Base-by-base conservation (phyloP, 2,888 invertebrate species). In the Petrolisthes cinctipes region DNA sequence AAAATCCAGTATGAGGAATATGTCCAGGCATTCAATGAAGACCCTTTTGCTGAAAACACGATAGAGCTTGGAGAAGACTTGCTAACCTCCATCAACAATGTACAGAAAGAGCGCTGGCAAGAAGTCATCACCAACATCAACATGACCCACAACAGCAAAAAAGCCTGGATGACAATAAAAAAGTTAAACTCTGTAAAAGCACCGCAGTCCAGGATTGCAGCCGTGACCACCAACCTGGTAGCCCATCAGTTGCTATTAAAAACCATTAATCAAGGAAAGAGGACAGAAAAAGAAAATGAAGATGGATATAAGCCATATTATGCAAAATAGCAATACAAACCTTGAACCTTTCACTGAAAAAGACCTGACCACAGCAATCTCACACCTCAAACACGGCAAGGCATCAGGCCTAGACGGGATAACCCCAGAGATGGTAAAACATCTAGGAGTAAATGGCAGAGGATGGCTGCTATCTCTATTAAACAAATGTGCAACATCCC, bases 1-100 rank as follows among this genome's bases (percentile, higher is more conserved):
- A 81, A 81, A 81, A 5, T 54, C 51, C n/a, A 23, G 4, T 57
- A 81, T 81, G 4, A 81, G 6, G 81, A 81, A 4, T 81, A 81
- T 56, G 56, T 81, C n/a, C 81, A 81, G 56, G 81, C 81, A 51
- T 81, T 23, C 81, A 81, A 81, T 57, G 81, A 81, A 5, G 81
- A 81, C n/a, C 81, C 81, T 17, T 56, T 81, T 56, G 53, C 54
- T 17, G 54, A 81, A 81, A 56, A 56, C 56, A 6, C 81, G 54
- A 4, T 81, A 53, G 54, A 81, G 54, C 11, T 81, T 37, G 23
- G 7, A 51, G 5, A 66, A 68, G 51, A 61, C 81, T 23, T 66
- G 51, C 23, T 66, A 37, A 68, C 81, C 54, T 81, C 81, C 4
- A 6, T 54, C 14, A 54, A 17, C 56, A 51, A 81, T 54, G 57